A percentile compares a stretch with the other conserved stretches of the same genome.
phyloP scores from a whole-genome alignment of 2,113 vertebrate genomes.

The Oreochromis niloticus region DNA sequence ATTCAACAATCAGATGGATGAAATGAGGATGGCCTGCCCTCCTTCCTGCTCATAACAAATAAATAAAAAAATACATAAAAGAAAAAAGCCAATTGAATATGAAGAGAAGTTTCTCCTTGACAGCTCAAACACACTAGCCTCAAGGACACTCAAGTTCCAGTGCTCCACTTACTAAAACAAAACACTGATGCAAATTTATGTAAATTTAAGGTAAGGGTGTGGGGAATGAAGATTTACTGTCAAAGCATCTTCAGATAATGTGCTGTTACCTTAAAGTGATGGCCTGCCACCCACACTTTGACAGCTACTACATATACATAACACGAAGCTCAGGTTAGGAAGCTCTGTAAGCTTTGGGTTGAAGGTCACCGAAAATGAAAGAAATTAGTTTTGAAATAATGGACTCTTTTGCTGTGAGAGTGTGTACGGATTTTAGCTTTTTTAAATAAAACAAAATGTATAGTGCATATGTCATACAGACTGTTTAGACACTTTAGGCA shows the following conservation, averaged over 20 bases:
- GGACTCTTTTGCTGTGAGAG: neutral
- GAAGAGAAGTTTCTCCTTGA: constrained; percentile 38
- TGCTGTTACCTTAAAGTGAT: constrained; percentile 23
- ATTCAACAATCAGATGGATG: constrained; percentile 14
- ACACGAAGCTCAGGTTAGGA: neutral
- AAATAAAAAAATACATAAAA: neutral
- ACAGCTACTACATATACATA: neutral
- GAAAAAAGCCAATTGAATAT: neutral
- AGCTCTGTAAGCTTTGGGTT: neutral
- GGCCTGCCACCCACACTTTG: neutral
- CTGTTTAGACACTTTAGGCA: neutral
- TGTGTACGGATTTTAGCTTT: neutral
- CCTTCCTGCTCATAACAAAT: neutral
- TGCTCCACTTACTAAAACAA: constrained; percentile 8
- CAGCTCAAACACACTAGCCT: constrained; percentile 20
- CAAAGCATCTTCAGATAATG: constrained; percentile 20
- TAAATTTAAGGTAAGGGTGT: constrained; percentile 27
- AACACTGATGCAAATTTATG: constrained; percentile 51
- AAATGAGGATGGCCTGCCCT: neutral
- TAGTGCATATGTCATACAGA: neutral
- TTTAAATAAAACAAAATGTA: neutral
- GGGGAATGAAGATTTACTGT: constrained; percentile 27
- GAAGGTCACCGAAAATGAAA: neutral
- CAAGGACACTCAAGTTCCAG: constrained; percentile 42
- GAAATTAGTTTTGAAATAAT: neutral